Conservation (phyloP, 2,113 vertebrate species). For the Actinemys pallida region DNA sequence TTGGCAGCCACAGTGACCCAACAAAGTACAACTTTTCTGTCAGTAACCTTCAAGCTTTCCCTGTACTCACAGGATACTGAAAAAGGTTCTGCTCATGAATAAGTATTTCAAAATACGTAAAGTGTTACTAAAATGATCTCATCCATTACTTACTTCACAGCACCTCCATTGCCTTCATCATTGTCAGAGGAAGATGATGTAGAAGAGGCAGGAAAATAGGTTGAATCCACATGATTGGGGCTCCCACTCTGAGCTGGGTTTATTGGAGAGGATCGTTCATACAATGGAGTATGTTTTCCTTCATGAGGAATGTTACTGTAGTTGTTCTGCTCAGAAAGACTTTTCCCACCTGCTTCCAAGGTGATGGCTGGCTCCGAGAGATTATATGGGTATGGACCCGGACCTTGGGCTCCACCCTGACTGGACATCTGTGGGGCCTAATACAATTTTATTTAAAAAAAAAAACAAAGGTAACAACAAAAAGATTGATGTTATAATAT, state of each 20-base stretch:
- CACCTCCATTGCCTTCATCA: slow-evolving; percentile 87
- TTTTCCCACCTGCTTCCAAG: slow-evolving; percentile 83
- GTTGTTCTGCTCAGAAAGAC: slow-evolving; percentile 88
- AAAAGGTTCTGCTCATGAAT: rapidly evolving
- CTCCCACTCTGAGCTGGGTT: slow-evolving; percentile 84
- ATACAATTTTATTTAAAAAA: slow-evolving; percentile 22
- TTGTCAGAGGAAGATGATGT: slow-evolving; percentile 92
- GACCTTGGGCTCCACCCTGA: slow-evolving; percentile 81
- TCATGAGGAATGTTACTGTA: slow-evolving; percentile 93
- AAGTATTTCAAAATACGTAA: not conserved
- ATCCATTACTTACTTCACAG: slow-evolving; percentile 88
- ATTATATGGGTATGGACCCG: slow-evolving; percentile 83
- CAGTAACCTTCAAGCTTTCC: not conserved
- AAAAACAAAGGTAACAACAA: not conserved
- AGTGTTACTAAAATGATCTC: not conserved
- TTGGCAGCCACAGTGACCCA: not conserved
- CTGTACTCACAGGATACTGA: not conserved
- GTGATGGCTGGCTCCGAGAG: slow-evolving; percentile 83
- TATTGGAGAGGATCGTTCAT: slow-evolving; percentile 92
- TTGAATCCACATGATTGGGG: slow-evolving; percentile 86
- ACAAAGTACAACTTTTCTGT: not conserved
- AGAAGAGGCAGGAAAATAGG: slow-evolving; percentile 88
- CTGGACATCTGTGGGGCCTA: slow-evolving; percentile 82
- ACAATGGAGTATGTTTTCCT: slow-evolving; percentile 94
- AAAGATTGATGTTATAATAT: not conserved